These are phyloP conservation scores for Odontophorus gujanensis DNA, from an alignment of 2,113 vertebrate genomes.

Conservation along the genomic window DNA sequence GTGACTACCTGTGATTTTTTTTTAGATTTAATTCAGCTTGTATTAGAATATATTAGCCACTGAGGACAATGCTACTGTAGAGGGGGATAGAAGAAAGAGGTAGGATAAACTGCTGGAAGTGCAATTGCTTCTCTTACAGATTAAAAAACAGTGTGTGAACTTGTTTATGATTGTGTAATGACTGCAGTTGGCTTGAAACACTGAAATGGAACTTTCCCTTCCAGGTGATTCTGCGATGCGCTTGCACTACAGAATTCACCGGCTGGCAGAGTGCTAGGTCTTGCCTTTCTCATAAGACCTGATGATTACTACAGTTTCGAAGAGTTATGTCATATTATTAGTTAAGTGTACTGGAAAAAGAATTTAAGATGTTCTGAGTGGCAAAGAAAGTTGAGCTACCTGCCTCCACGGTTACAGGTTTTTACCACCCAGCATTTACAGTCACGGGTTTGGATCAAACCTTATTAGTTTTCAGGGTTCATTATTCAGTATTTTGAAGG, in stretches of 20 bases:
- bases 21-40: neutral
- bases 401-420: neutral
- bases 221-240: constrained; percentile 38
- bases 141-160: constrained; percentile 20
- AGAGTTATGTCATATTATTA: neutral
- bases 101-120: constrained; percentile 13
- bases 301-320: constrained; percentile 41
- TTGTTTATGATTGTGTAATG: constrained; percentile 45
- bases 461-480: neutral
- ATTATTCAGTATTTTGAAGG: neutral
- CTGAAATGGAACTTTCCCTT: constrained; percentile 36
- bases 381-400: constrained; percentile 1
- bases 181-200: neutral
- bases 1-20: neutral
- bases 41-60: neutral
- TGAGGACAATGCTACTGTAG: neutral
- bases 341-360: neutral
- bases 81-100: neutral
- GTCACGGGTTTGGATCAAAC: neutral
- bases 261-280: neutral
- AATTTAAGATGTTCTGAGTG: neutral
- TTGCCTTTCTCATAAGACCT: constrained; percentile 42
- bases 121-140: neutral
- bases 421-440: neutral
- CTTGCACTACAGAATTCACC: neutral